Base-by-base conservation (phyloP, 2,888 invertebrate genomes). In the Drosophila kuntzei region DNA sequence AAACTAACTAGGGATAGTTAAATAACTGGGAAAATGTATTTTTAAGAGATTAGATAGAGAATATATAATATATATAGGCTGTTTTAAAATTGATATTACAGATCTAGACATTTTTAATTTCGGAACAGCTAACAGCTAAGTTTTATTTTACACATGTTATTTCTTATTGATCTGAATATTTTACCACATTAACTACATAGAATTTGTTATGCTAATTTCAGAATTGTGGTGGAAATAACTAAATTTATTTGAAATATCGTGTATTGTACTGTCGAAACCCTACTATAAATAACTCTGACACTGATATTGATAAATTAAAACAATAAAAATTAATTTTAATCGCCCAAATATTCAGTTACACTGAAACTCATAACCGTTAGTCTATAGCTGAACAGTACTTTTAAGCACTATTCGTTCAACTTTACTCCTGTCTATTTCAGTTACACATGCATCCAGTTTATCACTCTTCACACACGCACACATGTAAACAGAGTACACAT, bases 371-470 rank as follows among this genome's bases (percentile, higher is more conserved):
- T 50, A 58, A 62, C 37, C 58, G 61, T 55, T 54, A 37, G 47
- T 16, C 36, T 22, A 47, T 59, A 29, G n/a, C 34, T 41, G 32
- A 39, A 47, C 29, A 14, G 7, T 29, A 41, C 47, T 44, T 70
- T 60, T 32, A 61, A 39, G 41, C 57, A 43, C 63, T n/a, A 71
- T 76, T 14, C 47, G 69, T 39, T 73, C 41, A 61, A 49, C 60
- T 79, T 61, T 67, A 37, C 59, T 60, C 12, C 63, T 46, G 63
- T 63, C 63, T 59, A 67, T 70, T 63, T 60, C 63, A 59, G 46
- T 72, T 71, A 59, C 51, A 62, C 75, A 67, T 57, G 14, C 55
- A 47, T 29, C 25, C 53, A 62, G 80, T 64, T 69, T 79, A 75
- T 79, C 80, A 75, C 75, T 54, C 44, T 49, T 27, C 51, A 74